A percentile compares a stretch with the other conserved stretches of the same genome.
These are phyloP conservation scores for Lepidochitona cinerea DNA, from an alignment of 2,888 invertebrate genomes.

Conservation along the genomic window DNA sequence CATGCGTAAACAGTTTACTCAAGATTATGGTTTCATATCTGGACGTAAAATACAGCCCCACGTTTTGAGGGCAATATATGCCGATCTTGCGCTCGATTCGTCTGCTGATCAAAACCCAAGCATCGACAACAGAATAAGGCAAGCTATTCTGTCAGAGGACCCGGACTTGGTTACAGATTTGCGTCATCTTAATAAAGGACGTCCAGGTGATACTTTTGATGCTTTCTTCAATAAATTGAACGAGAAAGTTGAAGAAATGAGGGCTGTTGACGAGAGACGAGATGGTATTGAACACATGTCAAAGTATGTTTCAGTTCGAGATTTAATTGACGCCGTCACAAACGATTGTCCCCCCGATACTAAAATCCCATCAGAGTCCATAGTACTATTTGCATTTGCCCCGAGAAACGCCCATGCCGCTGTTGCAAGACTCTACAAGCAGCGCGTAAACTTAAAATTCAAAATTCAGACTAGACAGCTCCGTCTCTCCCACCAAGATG, in stretches of 20 bases:
- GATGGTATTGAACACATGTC: constrained; percentile 17
- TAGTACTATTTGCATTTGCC: constrained; percentile 30
- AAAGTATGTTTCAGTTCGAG: background rate
- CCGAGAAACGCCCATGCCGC: constrained; percentile 27
- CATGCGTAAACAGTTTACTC: too few species aligned
- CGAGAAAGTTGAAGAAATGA: constrained; percentile 11
- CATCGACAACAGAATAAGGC: too few species aligned
- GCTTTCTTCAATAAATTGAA: constrained; percentile 20
- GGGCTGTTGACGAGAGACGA: constrained; percentile 30
- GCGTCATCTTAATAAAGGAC: constrained; percentile 24
- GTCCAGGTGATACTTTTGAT: constrained; percentile 22
- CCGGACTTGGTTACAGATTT: too few species aligned
- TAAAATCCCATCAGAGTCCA: constrained; percentile 29
- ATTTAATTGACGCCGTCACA: constrained; percentile 7
- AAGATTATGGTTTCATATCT: too few species aligned
- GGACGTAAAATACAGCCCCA: too few species aligned
- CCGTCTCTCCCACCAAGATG: constrained; percentile 20
- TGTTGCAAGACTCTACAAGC: constrained; percentile 27
- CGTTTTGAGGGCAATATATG: too few species aligned
- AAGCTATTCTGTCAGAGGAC: too few species aligned
- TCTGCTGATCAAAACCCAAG: too few species aligned
- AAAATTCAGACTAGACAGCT: constrained; percentile 29
- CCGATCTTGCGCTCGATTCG: too few species aligned
- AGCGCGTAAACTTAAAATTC: constrained; percentile 22
- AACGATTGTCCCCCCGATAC: constrained; percentile 27